Evolutionary conservation across 2,797 vertebrate genomes (phyloP), one percentile per base, ranked within the genome.

Genomic region (Siniperca scherzeri): DNA sequence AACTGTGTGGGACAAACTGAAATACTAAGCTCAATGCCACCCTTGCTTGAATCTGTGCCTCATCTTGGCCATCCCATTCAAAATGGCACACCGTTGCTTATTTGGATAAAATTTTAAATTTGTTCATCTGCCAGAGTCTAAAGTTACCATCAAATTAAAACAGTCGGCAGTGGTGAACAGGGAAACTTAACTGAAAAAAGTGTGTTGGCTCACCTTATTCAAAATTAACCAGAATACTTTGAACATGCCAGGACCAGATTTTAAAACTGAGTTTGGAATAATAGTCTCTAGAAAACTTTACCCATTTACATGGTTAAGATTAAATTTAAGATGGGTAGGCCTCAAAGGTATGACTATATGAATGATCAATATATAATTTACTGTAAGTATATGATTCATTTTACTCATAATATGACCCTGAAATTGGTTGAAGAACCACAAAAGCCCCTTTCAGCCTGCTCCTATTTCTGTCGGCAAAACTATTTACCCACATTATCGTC

Each of bases 401-500:
- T 66, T 0, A 27, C 27, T 57, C 3, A 27, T 11, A 38, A 40
- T 5, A 57, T 53, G 1, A 52, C 21, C 14, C 8, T 27, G 8
- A 52, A 30, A 70, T 17, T 68, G 21, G 22, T 19, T 71, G 19
- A 64, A 30, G 30, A 16, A 70, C 16, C 8, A 78, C 27, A 81
- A 70, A 46, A 33, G 76, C 42, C 13, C 40, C 38, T 76, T 70
- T 73, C 1, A 55, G 52, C 3, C 17, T 1, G 25, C 66, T 83
- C 11, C 8, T 36, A 56, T 81, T 92, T 86, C 25, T 87, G 88
- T 89, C 92, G 93, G 84, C 88, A 3, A 9, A 69, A 77, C n/a
- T 25, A 72, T 82, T 67, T 71, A 42, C n/a, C 40, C 55, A 64
- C 77, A 53, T 33, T 3, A 57, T 17, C 27, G 44, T 86, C 87